phyloP scores from a whole-genome alignment of 2,888 invertebrate genomes.

The Gisinianus flammeolus region DNA sequence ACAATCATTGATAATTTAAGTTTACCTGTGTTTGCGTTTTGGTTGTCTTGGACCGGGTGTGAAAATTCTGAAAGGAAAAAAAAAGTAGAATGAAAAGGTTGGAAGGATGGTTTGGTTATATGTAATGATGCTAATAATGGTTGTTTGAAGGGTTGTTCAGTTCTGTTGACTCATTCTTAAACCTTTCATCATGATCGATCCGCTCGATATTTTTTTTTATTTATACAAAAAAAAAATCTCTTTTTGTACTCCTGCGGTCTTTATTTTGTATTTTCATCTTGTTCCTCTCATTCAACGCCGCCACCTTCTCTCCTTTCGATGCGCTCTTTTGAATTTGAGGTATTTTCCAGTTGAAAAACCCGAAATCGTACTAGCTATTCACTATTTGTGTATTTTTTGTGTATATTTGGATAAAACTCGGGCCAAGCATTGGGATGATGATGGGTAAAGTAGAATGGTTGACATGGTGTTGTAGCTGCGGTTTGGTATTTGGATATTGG shows the following conservation, averaged over 20 bases:
- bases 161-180: neutral
- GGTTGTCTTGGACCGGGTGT: neutral
- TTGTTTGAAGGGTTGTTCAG: neutral
- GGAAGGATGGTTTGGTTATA: neutral
- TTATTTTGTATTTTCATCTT: neutral
- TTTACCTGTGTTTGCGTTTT: neutral
- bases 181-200: conserved; percentile 9
- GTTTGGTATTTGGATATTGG: too few relatives aligned
- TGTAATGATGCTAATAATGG: conserved; percentile 5
- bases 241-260: neutral
- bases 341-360: neutral
- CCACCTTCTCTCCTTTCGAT: neutral
- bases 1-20: neutral
- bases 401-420: too few relatives aligned
- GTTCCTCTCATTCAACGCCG: neutral
- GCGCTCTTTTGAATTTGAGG: neutral
- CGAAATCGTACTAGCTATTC: too few relatives aligned
- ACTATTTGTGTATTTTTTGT: too few relatives aligned
- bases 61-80: neutral
- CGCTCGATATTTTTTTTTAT: neutral
- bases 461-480: too few relatives aligned
- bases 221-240: neutral
- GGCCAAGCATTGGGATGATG: too few relatives aligned
- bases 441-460: too few relatives aligned
- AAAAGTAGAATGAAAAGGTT: neutral